A percentile compares a stretch with the other conserved stretches of the same genome.
Evolutionary conservation across 1,140 invertebrate species (phyloP).

Genomic region (Campoletis sonorensis): DNA sequence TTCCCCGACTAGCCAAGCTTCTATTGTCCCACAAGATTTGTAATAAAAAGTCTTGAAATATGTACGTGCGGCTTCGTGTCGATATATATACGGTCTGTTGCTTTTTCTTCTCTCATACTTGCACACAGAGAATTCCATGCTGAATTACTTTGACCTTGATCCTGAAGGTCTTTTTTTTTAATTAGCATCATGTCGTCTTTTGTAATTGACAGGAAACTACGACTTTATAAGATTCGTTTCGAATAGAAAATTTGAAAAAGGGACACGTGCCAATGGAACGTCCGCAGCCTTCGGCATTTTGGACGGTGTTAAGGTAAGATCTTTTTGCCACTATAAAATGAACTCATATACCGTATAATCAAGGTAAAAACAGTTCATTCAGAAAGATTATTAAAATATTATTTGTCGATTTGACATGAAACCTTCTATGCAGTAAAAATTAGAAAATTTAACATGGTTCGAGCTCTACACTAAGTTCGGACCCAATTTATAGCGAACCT

Average conservation of each 20-base stretch:
- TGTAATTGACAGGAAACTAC: no score
- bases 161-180: background rate
- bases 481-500: background rate
- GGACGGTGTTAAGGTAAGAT: no score
- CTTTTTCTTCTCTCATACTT: background rate
- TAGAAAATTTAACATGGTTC: background rate
- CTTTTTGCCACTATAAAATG: no score
- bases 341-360: no score
- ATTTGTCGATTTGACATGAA: background rate
- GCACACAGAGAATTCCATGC: background rate
- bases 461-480: background rate
- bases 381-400: no score
- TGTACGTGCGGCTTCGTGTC: background rate
- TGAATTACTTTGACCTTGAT: background rate
- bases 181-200: no score
- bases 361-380: no score
- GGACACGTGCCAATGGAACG: no score
- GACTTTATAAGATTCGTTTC: no score
- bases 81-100: background rate
- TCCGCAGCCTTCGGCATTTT: no score
- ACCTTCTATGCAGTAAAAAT: background rate
- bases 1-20: background rate
- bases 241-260: no score
- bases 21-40: conserved; percentile 30
- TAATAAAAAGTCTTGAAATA: conserved; percentile 36